Percentiles rank a stretch among this genome's conserved stretches.
Conservation (phyloP, 2,888 invertebrate genomes). For the Gastrophysa polygoni region DNA sequence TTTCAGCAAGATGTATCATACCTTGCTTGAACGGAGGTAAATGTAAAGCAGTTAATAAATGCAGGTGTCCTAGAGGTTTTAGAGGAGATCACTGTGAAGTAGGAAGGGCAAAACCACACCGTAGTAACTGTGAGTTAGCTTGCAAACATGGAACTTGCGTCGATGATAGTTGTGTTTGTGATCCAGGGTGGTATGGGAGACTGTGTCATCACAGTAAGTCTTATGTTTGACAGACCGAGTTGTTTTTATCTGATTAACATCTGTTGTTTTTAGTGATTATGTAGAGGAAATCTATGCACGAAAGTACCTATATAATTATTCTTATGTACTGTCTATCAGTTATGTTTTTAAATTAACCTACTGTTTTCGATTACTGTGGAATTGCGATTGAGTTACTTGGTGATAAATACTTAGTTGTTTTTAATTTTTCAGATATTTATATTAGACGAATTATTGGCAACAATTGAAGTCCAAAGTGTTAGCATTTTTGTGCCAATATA, state of each 20-base stretch:
- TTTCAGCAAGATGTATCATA: slow-evolving; percentile 64
- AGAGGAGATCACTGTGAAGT: slow-evolving; percentile 92
- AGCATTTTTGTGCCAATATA: slow-evolving; percentile 33
- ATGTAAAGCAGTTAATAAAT: slow-evolving; percentile 88
- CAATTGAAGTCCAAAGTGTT: slow-evolving; percentile 25
- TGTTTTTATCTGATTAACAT: slow-evolving; percentile 1
- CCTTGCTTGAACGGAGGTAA: slow-evolving; percentile 91
- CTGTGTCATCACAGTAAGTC: slow-evolving; percentile 77
- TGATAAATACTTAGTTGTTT: slow-evolving; percentile 3
- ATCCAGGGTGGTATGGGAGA: slow-evolving; percentile 82
- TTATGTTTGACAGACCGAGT: neutral
- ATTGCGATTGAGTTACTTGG: neutral
- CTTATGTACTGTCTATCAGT: neutral
- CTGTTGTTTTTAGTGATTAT: slow-evolving; percentile 37
- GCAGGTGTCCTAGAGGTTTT: slow-evolving; percentile 84
- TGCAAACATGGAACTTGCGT: slow-evolving; percentile 81
- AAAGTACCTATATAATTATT: slow-evolving; percentile 1
- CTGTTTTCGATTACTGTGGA: neutral
- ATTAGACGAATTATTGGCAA: slow-evolving; percentile 21
- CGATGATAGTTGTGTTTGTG: slow-evolving; percentile 75
- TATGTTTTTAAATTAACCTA: too few species aligned
- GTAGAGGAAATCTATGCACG: slow-evolving; percentile 15
- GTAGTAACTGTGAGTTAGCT: slow-evolving; percentile 74
- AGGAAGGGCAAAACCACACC: slow-evolving; percentile 70
- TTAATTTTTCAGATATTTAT: slow-evolving; percentile 16